Base-by-base conservation (phyloP, 2,888 invertebrate genomes). In the Gymnocheta viridis region DNA sequence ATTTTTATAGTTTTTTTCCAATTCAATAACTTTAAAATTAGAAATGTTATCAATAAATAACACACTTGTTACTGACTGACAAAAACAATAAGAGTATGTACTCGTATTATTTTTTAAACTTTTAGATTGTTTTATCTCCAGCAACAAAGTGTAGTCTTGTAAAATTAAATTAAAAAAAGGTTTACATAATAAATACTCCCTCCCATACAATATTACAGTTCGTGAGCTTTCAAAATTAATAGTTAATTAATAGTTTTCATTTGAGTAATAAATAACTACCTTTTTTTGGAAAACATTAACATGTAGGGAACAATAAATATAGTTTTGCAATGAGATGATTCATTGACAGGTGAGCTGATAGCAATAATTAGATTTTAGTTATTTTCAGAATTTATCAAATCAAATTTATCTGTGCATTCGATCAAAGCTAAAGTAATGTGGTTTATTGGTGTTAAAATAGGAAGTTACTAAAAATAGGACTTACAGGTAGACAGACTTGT, bases 161-260 rank as follows among this genome's bases (percentile, higher is more conserved):
- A 17, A 27, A 66, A 19, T 49, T 32, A 32, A 62, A 38, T 35
- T 35, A 51, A 29, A 38, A 29, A 70, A 6, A 9, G n/a, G 32
- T 62, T 62, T 51, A 73, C 32, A 27, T 62, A 62, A 73, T 22
- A 62, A 24, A 49, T 54, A 32, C 74, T 74, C 32, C 44, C 54
- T 47, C 4, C 17, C 49, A 67, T 35, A 58, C 47, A 56, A 44
- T 24, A 66, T 56, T 56, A 66, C 56, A 54, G 66, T n/a, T 76
- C 22, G 38, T n/a, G 66, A 56, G 6, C 38, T 66, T 76, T 38
- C 24, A 14, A 44, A 64, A 27, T 38, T 27, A 64, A 41, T 51
- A 58, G 22, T 49, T 73, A 76, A 66, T 66, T 64, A 56, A 64
- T 54, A 44, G 47, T 44, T 56, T 19, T 58, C 19, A 12, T 29